Percentiles rank a stretch among this genome's conserved stretches.
Conservation (phyloP, 1,140 invertebrate species). For the Uloborus diversus region DNA sequence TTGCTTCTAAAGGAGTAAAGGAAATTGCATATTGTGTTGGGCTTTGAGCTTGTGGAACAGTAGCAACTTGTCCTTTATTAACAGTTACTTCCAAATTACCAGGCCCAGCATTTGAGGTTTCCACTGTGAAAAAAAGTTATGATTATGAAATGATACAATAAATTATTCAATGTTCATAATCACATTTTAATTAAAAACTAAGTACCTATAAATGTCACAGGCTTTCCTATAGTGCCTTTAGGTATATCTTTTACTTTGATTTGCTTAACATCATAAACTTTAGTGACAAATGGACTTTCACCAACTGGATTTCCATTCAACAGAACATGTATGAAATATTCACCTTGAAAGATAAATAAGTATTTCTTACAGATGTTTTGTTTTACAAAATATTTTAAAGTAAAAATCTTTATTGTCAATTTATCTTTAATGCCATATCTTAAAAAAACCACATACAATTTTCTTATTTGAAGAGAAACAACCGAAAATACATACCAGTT, state of each 20-base stretch:
- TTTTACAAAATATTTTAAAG: too few species aligned
- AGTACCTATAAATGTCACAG: constrained; percentile 92
- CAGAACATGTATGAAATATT: constrained; percentile 85
- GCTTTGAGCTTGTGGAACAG: constrained; percentile 92
- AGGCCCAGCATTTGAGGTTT: constrained; percentile 94
- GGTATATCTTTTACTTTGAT: constrained; percentile 94
- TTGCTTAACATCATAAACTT: constrained; percentile 93
- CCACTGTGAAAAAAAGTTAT: constrained; percentile 73
- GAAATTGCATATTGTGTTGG: constrained; percentile 96
- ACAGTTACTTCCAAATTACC: constrained; percentile 98
- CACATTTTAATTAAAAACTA: constrained; percentile 49
- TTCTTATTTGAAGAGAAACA: background rate
- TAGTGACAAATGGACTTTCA: constrained; percentile 90
- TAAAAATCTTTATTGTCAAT: too few species aligned
- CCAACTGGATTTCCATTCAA: constrained; percentile 80
- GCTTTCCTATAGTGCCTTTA: constrained; percentile 88
- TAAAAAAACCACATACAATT: constrained; percentile 10
- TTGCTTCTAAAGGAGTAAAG: constrained; percentile 90
- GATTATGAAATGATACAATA: constrained; percentile 3
- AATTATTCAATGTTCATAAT: background rate
- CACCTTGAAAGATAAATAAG: constrained; percentile 72
- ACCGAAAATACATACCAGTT: constrained; percentile 47
- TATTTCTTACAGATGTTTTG: too few species aligned
- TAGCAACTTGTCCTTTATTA: constrained; percentile 93
- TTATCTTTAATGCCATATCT: too few species aligned